A percentile compares a stretch with the other conserved stretches of the same genome.
phyloP scores from a whole-genome alignment of 37 sponge, comb jelly and placozoan genomes.

The Hexactinellida sp. region DNA sequence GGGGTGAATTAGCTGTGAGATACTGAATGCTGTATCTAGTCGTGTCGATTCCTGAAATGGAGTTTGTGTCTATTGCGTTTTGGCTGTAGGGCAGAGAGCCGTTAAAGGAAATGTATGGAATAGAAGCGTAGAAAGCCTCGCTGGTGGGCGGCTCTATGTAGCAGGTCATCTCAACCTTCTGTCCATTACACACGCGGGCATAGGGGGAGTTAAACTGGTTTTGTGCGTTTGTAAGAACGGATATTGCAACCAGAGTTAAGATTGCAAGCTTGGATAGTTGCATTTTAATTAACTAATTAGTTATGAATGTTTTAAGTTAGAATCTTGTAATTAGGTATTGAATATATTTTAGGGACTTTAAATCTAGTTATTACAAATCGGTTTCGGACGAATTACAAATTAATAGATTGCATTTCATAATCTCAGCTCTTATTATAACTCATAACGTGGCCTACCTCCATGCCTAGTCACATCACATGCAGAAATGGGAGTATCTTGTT shows the following conservation, averaged over 20 bases:
- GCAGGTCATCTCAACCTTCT: not conserved
- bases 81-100: not conserved
- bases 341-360: no score
- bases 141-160: not conserved
- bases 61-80: not conserved
- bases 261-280: not conserved
- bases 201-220: not conserved
- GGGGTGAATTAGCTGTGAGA: not conserved
- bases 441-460: no score
- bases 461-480: no score
- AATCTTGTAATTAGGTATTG: no score
- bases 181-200: not conserved
- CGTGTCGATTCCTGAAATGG: not conserved
- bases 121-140: not conserved
- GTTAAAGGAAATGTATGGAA: not conserved
- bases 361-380: no score
- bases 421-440: no score
- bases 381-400: no score
- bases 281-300: not conserved
- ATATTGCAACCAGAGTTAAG: not conserved
- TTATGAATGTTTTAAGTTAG: not conserved
- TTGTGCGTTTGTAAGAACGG: not conserved
- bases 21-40: not conserved
- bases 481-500: no score
- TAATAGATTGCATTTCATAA: no score